Base-by-base conservation (phyloP, 2,113 vertebrate genomes). In the Laterallus jamaicensis region DNA sequence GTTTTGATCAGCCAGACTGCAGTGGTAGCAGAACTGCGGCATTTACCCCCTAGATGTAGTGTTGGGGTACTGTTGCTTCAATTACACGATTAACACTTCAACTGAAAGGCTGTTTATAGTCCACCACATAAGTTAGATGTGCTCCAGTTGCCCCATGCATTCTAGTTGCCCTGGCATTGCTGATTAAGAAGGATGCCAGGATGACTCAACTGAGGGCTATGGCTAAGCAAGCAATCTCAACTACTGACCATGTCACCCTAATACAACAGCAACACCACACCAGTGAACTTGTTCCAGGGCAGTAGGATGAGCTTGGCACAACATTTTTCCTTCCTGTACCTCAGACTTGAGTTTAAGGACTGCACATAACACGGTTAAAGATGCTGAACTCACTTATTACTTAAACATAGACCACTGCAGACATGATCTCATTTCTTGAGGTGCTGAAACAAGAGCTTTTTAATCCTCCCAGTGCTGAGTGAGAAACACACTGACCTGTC, bases 401-500 rank as follows among this genome's bases (percentile, higher is more conserved):
- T 47, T 47, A 42, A 42, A 42, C 16, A 47, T 9, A 47, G 44
- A 47, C 44, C 44, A 19, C 44, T n/a, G 28, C 39, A 59, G 28
- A 31, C 29, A 25, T 3, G 3, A 68, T 6, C 28, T 29, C 37
- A 37, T 37, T 87, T 88, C 67, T 3, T 52, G n/a, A 77, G 19
- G 9, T 80, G 24, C 40, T 74, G 25, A 35, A 94, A 86, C 5
- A 83, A 58, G 15, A 81, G 11, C 8, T 69, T 17, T 35, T 35
- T 35, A 35, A 74, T 14, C 11, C 12, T 39, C 55, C 15, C 35
- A 88, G 35, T 9, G 8, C 13, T 17, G 69, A 86, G 7, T 17
- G 12, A n/a, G 91, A 95, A 92, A 31, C 5, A 1, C 62, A 97
- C 97, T 83, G 92, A 99, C 99, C 99, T 96, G 99, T 99, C 90